Evolutionary conservation across 1,140 invertebrate species (phyloP), one percentile per base, ranked within the genome.

Genomic region (Dryas iulia): DNA sequence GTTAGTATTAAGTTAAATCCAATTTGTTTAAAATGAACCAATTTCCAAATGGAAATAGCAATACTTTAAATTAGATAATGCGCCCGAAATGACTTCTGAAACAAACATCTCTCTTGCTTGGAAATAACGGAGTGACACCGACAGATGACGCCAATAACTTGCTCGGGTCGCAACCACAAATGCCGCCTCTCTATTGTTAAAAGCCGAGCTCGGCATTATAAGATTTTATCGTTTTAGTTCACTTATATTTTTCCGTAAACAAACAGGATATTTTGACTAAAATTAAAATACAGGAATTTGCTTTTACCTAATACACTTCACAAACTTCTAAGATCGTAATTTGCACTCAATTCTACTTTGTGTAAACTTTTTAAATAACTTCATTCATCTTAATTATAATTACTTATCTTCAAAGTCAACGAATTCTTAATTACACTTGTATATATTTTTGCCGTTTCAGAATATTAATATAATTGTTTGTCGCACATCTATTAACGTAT

Each of bases 131-230:
- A 84, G 73, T 78, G 85, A 87, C 85, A 84, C 77, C 86, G 85
- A 90, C 82, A 84, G 80, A 90, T 87, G 81, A 86, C 74, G 75
- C 77, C 82, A 85, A 88, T 88, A 90, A 86, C 79, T 85, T 79
- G 70, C 73, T 72, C 58, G 74, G 74, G 75, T 76, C 79, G 60
- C 62, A 72, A 72, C 70, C 76, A 72, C 71, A 71, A 67, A 64
- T 64, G 31, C 66, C 60, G 63, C 63, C 63, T 60, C 67, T 69
- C 72, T 65, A 69, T 73, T 67, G 71, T 62, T 59, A 61, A 70
- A 76, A 67, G 62, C 62, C 53, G 65, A 69, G 31, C 25, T 35
- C 35, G 35, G 14, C 14, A 52, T 60, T 61, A 68, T 64, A 69
- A 69, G 67, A 64, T 64, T 69, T 65, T 65, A 70, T 70, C 68